Evolutionary conservation across 2,888 invertebrate species (phyloP).

Genomic region (Drepanosiphum platanoidis): DNA sequence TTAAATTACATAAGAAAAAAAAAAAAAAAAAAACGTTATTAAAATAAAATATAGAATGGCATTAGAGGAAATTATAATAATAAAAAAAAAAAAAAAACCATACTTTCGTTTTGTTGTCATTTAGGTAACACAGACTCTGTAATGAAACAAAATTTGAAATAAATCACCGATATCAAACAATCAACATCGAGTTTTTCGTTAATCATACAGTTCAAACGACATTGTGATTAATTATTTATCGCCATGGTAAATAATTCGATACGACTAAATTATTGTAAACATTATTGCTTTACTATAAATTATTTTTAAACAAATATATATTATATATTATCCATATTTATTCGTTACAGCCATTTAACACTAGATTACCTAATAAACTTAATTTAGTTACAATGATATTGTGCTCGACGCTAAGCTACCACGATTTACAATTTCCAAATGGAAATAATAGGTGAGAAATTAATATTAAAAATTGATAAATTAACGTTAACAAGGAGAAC

Average conservation of each 20-base stretch:
- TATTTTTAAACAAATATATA: conserved; percentile 22
- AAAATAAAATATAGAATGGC: conserved; percentile 48
- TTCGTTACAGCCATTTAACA: conserved; percentile 30
- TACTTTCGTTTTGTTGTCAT: conserved; percentile 21
- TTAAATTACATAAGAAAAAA: conserved; percentile 50
- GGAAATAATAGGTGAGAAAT: conserved; percentile 36
- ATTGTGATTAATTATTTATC: conserved; percentile 32
- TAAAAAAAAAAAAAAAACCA: conserved; percentile 11
- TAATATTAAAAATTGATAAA: conserved; percentile 16
- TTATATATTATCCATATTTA: conserved; percentile 36
- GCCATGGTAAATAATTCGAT: conserved; percentile 34
- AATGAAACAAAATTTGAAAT: conserved; percentile 38
- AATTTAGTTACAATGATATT: conserved; percentile 45
- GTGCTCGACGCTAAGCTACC: conserved; percentile 53
- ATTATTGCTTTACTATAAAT: conserved; percentile 38
- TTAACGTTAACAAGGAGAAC: not conserved
- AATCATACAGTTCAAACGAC: not conserved
- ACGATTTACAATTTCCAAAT: conserved; percentile 34
- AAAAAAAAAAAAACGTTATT: conserved; percentile 39
- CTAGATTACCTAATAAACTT: conserved; percentile 36
- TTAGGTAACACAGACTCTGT: conserved; percentile 24
- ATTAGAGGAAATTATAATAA: conserved; percentile 41
- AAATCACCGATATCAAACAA: conserved; percentile 22
- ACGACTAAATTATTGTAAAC: conserved; percentile 20
- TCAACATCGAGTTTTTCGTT: conserved; percentile 2